Base-by-base conservation (phyloP, 2,113 vertebrate genomes). In the Tautogolabrus adspersus region DNA sequence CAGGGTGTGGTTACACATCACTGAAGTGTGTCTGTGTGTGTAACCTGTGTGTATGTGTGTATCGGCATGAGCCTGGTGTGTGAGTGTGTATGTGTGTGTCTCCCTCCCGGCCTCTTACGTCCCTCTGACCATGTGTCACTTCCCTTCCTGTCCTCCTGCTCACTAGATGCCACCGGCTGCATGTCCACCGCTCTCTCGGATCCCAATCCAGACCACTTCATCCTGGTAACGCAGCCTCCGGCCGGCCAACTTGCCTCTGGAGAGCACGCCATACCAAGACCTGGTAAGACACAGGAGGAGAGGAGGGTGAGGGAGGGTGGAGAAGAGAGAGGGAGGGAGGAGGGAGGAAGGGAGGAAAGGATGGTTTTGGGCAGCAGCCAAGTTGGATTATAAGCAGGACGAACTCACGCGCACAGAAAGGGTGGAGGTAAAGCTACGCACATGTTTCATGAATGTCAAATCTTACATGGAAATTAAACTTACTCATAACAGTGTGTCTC, bases 231-330 rank as follows among this genome's bases (percentile, higher is more conserved):
- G 22, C 82, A 70, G 82, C 70, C 76, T 62, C 77, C 63, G 83
- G 77, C 58, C 8, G 51, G 84, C 69, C 84, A 60, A 58, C 83
- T 83, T 66, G 77, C 71, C 34, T 57, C 80, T 42, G 88, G 85
- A 55, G 89, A 90, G 54, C 72, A 86, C 84, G 30, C 85, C 73
- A 57, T 52, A 65, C 68, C 86, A 79, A 92, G 89, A 92, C 88
- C 92, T 51, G 92, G 92, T 93, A 93, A 93, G 89, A 82, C 38
- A 30, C 72, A 44, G 57, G 63, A 55, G 46, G 42, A 67, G 79
- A 58, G 55, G 37, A 66, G 61, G 75, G 55, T 10, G 61, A 52
- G 79, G 58, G 64, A 11, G 46, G 67, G 34, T 46, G 5, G 73
- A 49, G 44, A 42, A 13, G 52, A 10, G 26, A 3, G 47, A 7